Evolutionary conservation across 2,888 invertebrate species (phyloP), one percentile per base, ranked within the genome.

Genomic region (Eubasilissa splendida): DNA sequence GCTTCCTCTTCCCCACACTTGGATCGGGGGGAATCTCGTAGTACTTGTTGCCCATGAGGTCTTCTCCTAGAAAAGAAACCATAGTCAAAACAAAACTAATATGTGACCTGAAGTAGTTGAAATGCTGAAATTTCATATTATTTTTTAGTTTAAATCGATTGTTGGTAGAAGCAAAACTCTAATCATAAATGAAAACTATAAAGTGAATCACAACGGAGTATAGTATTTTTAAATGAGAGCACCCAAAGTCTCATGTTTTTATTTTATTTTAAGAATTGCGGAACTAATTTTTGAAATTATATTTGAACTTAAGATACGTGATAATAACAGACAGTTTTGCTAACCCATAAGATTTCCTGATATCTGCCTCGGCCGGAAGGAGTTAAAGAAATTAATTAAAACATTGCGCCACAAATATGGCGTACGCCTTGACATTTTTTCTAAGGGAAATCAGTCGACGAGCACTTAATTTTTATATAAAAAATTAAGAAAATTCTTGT

Each of bases 31-130:
- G 93, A 82, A 95, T 94, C 89, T 97, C 96, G 87, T 90, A 97
- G 87, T 96, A 97, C 86, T 93, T 92, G 85, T 96, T 97, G 0
- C 97, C 97, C 86, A 94, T 92, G 85, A 94, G 93, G 88, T 97
- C 97, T 85, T 92, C 92, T 0, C 97, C 97, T 87, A 91, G 89
- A 0, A 89, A 87, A 73, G 9, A 11, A 58, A n/a, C 9, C 58
- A 58, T 58, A 4, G 4, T n/a, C 58, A 11, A n/a, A 58, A 58
- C 9, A 58, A n/a, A n/a, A 58, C 58, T 42, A 42, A 42, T 4
- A 42, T 5, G 42, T 4, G 7, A 42, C 7, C 7, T 42, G 42
- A 42, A 42, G 7, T 42, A 42, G 42, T 42, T 42, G 7, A 7
- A 5, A 42, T 42, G 42, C 42, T 42, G 3, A 42, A 42, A 42